Conservation (phyloP, 2,888 invertebrate genomes). For the Gnatocerus cornutus region DNA sequence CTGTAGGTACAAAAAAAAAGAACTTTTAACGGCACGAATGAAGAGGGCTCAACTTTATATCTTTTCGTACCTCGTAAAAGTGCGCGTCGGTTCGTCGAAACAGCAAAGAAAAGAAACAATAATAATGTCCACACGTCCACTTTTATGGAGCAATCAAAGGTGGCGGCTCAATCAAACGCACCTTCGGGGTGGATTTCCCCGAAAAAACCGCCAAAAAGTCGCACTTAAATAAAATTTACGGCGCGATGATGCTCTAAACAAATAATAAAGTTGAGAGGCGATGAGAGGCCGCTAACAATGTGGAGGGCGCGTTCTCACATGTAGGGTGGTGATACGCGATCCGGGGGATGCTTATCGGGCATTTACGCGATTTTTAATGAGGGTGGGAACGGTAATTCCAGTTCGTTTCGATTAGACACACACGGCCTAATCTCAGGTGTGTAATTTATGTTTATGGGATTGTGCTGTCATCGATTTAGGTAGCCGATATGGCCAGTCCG, state of each 20-base stretch:
- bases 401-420: conserved; percentile 3
- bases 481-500: conserved; percentile 24
- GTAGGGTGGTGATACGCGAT: conserved; percentile 10
- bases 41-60: conserved; percentile 50
- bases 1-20: no score
- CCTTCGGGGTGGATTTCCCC: conserved; percentile 13
- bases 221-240: conserved; percentile 56
- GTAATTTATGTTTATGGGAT: conserved; percentile 26
- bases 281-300: conserved; percentile 15
- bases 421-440: background rate
- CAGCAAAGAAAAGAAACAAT: conserved; percentile 20
- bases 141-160: conserved; percentile 36
- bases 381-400: background rate
- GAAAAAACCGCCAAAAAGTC: conserved; percentile 31
- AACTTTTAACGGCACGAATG: conserved; percentile 22
- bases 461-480: conserved; percentile 26
- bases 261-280: conserved; percentile 30
- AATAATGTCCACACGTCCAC: conserved; percentile 37
- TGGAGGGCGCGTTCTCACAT: conserved; percentile 27
- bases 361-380: conserved; percentile 5
- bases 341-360: conserved; percentile 16
- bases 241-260: conserved; percentile 50
- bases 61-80: conserved; percentile 58
- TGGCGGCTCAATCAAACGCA: conserved; percentile 33
- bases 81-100: conserved; percentile 25